These are phyloP conservation scores for Excalfactoria chinensis DNA, from an alignment of 2,113 vertebrate genomes.

Conservation along the genomic window DNA sequence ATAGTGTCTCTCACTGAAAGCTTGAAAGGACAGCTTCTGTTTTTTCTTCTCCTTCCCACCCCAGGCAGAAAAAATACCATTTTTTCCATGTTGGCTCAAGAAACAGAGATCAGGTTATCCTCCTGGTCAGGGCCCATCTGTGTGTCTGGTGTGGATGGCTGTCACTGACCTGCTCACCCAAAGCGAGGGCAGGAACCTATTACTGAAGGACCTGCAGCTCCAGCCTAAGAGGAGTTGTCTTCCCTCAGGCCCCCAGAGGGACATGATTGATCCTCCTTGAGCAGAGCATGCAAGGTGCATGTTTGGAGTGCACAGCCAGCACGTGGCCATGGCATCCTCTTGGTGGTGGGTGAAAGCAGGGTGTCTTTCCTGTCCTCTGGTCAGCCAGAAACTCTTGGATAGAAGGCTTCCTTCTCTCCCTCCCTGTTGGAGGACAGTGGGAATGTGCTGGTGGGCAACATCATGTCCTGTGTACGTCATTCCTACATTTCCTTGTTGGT, in stretches of 20 bases:
- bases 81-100: not conserved
- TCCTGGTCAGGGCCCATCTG: not conserved
- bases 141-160: not conserved
- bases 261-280: not conserved
- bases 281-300: not conserved
- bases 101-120: not conserved
- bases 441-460: not conserved
- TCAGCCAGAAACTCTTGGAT: not conserved
- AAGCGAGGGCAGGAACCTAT: not conserved
- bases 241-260: not conserved
- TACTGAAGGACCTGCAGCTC: not conserved
- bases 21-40: not conserved
- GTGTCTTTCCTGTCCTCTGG: not conserved
- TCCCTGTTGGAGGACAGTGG: not conserved
- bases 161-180: not conserved
- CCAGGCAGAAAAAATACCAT: not conserved
- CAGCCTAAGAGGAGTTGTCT: not conserved
- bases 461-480: not conserved
- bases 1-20: not conserved
- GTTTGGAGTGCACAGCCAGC: rapidly evolving
- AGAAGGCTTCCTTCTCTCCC: not conserved
- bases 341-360: not conserved
- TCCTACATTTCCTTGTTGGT: not conserved
- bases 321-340: rapidly evolving
- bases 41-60: not conserved